phyloP scores from a whole-genome alignment of 2,113 vertebrate genomes.

The Platichthys stellatus region DNA sequence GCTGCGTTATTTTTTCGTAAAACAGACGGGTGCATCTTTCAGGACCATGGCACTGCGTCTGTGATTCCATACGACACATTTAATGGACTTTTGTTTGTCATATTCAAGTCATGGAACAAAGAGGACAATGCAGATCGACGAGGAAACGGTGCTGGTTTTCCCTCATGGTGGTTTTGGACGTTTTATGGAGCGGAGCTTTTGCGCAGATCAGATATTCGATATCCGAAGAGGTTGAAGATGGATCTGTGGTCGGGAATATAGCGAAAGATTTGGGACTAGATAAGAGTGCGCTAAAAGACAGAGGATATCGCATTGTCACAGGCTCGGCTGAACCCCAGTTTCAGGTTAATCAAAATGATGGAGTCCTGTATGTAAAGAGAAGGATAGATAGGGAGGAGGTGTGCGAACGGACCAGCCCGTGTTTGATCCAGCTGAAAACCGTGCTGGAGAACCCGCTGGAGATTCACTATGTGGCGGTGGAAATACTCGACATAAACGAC shows the following conservation, averaged over 20 bases:
- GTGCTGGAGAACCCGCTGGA: conserved; percentile 78
- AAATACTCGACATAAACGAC: conserved; percentile 75
- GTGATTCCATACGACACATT: background rate
- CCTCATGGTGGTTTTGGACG: conserved; percentile 37
- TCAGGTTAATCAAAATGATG: conserved; percentile 72
- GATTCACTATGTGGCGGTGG: conserved; percentile 70
- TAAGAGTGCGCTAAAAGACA: conserved; percentile 58
- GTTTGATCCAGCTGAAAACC: conserved; percentile 66
- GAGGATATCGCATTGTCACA: conserved; percentile 63
- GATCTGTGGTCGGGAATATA: conserved; percentile 78
- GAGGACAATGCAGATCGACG: conserved; percentile 29
- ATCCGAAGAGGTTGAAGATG: conserved; percentile 76
- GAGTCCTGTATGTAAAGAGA: conserved; percentile 75
- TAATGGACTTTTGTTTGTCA: conserved; percentile 1
- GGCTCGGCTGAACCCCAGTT: conserved; percentile 70
- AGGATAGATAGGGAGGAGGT: conserved; percentile 64
- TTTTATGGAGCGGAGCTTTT: conserved; percentile 46
- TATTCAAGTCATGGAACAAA: conserved; percentile 49
- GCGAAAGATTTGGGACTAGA: conserved; percentile 79
- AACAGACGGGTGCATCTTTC: rapidly evolving
- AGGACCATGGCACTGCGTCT: no score
- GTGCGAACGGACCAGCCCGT: conserved; percentile 53
- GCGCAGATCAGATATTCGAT: conserved; percentile 72
- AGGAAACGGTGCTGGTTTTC: conserved; percentile 22
- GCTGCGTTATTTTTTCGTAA: background rate